A percentile compares a stretch with the other conserved stretches of the same genome.
Conservation (phyloP, 2,888 invertebrate genomes). For the Synanthedon andrenaeformis region DNA sequence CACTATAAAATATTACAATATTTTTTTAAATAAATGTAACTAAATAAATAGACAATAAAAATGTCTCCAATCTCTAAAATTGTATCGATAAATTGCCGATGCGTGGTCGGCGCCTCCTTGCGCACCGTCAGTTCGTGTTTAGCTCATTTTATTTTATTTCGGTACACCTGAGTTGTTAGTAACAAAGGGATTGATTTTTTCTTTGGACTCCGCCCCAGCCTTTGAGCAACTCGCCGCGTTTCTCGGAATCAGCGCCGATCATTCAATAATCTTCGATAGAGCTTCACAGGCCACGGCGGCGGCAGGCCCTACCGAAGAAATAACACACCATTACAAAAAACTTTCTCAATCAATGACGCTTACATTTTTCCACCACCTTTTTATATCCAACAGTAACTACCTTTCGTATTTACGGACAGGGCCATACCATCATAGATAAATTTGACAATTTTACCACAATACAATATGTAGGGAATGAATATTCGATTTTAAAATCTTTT, state of each 20-base stretch:
- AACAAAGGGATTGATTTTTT: conserved; percentile 65
- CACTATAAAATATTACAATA: too few species aligned
- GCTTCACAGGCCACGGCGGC: conserved; percentile 11
- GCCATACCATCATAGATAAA: too few species aligned
- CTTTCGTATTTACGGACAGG: background rate
- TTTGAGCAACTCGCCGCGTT: conserved; percentile 52
- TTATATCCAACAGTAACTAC: background rate
- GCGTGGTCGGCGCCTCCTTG: conserved; percentile 35
- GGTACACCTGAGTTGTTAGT: conserved; percentile 65
- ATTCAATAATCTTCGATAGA: conserved; percentile 48
- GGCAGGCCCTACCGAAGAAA: conserved; percentile 5
- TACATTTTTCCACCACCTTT: conserved; percentile 4
- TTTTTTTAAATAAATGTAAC: too few species aligned
- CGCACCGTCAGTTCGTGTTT: conserved; percentile 36
- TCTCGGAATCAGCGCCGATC: conserved; percentile 50
- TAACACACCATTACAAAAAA: conserved; percentile 9
- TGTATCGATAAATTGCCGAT: conserved; percentile 33
- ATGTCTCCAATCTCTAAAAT: too few species aligned
- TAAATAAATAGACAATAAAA: too few species aligned
- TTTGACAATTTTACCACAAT: too few species aligned
- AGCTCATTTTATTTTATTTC: conserved; percentile 51
- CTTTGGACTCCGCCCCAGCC: conserved; percentile 43
- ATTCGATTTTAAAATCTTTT: too few species aligned
- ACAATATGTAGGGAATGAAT: too few species aligned
- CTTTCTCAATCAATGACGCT: conserved; percentile 7